Evolutionary conservation across 2,888 invertebrate genomes (phyloP).

Genomic region (Drosophila ustulata): DNA sequence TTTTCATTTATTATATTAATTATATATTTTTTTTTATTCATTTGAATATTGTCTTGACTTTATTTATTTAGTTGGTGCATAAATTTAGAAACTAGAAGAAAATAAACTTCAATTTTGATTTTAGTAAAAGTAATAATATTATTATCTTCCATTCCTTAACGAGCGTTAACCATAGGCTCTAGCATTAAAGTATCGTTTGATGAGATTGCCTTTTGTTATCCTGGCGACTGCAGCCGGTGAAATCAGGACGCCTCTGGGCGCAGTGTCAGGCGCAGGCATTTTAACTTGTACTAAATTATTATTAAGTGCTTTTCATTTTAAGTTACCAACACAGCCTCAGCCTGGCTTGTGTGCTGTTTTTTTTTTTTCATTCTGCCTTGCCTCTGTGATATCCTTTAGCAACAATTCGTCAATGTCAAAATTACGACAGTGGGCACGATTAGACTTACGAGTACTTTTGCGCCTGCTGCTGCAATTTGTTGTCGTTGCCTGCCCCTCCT

Average conservation of each 20-base stretch:
- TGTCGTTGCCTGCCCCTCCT: constrained; percentile 3
- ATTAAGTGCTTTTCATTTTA: constrained; percentile 69
- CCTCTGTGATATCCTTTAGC: constrained; percentile 47
- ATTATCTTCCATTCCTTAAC: no score
- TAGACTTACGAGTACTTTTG: constrained; percentile 46
- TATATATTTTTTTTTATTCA: no score
- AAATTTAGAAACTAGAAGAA: no score
- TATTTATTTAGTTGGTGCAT: no score
- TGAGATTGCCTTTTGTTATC: no score
- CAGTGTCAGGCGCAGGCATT: constrained; percentile 19
- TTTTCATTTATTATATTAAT: no score
- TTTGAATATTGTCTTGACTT: no score
- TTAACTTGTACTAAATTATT: constrained; percentile 61
- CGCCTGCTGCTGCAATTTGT: constrained; percentile 66
- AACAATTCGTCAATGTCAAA: constrained; percentile 77
- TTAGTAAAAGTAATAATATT: no score
- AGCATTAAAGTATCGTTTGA: no score
- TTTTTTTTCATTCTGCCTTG: background rate
- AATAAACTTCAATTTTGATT: no score
- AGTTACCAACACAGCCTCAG: constrained; percentile 34
- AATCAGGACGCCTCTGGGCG: constrained; percentile 25
- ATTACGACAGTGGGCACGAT: constrained; percentile 64
- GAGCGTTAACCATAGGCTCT: no score
- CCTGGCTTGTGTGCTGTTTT: background rate
- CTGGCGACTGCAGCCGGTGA: background rate